Evolutionary conservation across 1,140 invertebrate genomes (phyloP).

Genomic region (Sinonovacula constricta): DNA sequence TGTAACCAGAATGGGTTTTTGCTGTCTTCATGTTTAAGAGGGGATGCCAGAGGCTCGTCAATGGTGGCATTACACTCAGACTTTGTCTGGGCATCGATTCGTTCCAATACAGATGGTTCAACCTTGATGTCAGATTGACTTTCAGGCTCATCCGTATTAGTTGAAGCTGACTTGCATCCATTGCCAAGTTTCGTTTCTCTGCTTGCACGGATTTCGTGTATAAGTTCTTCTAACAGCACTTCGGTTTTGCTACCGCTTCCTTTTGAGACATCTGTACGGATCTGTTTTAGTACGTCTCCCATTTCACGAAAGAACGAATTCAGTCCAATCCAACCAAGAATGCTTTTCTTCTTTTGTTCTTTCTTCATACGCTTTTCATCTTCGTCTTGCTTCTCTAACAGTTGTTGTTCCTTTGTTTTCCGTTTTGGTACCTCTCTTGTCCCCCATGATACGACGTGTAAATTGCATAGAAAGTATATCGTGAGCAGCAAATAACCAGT

Average conservation of each 20-base stretch:
- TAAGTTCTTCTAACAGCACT: slow-evolving; percentile 61
- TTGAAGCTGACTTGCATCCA: slow-evolving; percentile 5
- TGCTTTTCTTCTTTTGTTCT: slow-evolving; percentile 72
- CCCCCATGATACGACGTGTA: slow-evolving; percentile 99
- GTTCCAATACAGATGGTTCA: background rate
- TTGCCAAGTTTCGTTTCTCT: slow-evolving; percentile 7
- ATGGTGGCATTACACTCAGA: background rate
- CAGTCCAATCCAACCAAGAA: slow-evolving; percentile 63
- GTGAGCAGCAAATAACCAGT: slow-evolving; percentile 99
- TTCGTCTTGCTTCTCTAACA: slow-evolving; percentile 43
- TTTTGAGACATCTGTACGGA: slow-evolving; percentile 33
- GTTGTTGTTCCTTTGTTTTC: slow-evolving; percentile 62
- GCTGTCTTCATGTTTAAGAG: slow-evolving; percentile 55
- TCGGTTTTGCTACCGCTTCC: slow-evolving; percentile 58
- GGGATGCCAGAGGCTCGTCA: slow-evolving; percentile 28
- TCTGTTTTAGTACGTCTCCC: slow-evolving; percentile 59
- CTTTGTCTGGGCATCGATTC: background rate
- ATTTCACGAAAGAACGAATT: slow-evolving; percentile 58
- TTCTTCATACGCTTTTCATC: slow-evolving; percentile 53
- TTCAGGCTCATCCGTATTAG: slow-evolving; percentile 21
- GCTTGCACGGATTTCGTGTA: slow-evolving; percentile 55
- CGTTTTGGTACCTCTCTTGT: slow-evolving; percentile 85
- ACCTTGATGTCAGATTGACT: background rate
- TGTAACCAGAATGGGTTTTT: slow-evolving; percentile 62
- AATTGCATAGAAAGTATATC: slow-evolving; percentile 98